These are phyloP conservation scores for Brachyptera putata DNA, from an alignment of 2,888 invertebrate species.

Conservation along the genomic window DNA sequence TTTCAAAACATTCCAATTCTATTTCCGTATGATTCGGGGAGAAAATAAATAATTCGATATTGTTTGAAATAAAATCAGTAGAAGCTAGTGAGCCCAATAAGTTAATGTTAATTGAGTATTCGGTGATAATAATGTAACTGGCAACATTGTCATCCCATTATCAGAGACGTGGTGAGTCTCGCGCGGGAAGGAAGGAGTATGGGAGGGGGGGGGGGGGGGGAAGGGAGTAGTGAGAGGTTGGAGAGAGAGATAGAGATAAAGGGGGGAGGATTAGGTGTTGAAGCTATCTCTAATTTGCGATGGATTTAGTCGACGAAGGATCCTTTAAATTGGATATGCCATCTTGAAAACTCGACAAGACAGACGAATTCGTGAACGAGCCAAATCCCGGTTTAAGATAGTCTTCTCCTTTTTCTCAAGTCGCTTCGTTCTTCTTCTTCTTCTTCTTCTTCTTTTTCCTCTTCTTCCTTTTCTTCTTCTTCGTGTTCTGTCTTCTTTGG, in stretches of 20 bases:
- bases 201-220: conserved; percentile 7
- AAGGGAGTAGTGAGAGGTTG: conserved; percentile 30
- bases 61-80: too few species aligned
- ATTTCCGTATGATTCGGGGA: too few species aligned
- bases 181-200: not conserved
- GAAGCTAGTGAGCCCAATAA: too few species aligned
- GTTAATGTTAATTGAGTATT: too few species aligned
- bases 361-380: conserved; percentile 17
- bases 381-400: conserved; percentile 22
- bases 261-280: conserved; percentile 33
- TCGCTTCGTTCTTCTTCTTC: conserved; percentile 22
- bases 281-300: conserved; percentile 56
- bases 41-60: too few species aligned
- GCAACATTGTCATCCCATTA: too few species aligned
- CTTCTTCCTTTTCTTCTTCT: conserved; percentile 13
- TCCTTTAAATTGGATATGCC: conserved; percentile 52
- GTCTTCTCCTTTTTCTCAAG: conserved; percentile 20
- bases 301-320: conserved; percentile 53
- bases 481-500: not conserved
- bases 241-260: conserved; percentile 23
- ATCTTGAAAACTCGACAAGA: conserved; percentile 25
- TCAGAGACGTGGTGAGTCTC: too few species aligned
- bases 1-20: too few species aligned
- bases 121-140: too few species aligned
- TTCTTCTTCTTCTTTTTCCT: conserved; percentile 8